Percentiles rank a stretch among this genome's conserved stretches.
Evolutionary conservation across 2,113 vertebrate genomes (phyloP).

Genomic region (Pheucticus melanocephalus): DNA sequence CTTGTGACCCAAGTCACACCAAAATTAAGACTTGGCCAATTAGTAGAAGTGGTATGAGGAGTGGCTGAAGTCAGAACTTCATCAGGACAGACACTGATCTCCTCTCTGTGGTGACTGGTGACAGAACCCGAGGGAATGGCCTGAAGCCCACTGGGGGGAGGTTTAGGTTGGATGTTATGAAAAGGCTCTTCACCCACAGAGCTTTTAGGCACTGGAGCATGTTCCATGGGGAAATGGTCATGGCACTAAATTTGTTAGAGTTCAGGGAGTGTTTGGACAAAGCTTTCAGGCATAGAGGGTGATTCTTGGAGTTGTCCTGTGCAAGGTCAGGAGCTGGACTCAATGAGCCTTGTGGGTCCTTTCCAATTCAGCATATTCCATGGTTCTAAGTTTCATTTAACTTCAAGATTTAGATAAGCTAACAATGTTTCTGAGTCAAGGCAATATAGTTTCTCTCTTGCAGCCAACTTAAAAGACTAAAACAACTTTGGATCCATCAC

Average conservation of each 20-base stretch:
- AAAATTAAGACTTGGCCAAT: background rate
- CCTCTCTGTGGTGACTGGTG: background rate
- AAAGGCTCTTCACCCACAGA: background rate
- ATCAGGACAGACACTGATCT: background rate
- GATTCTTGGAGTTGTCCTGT: background rate
- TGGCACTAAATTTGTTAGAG: background rate
- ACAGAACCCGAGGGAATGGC: background rate
- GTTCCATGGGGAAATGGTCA: background rate
- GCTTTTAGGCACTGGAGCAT: too few species aligned
- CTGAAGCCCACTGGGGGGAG: background rate
- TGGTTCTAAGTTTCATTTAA: background rate
- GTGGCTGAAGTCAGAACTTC: background rate
- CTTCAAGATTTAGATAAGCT: background rate
- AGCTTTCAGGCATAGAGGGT: background rate
- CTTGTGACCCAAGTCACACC: background rate
- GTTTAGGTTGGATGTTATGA: background rate
- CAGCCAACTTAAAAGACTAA: background rate
- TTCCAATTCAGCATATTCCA: background rate
- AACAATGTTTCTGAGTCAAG: background rate
- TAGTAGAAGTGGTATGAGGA: background rate
- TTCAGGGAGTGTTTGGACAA: background rate
- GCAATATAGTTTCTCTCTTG: background rate
- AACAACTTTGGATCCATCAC: background rate
- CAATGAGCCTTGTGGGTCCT: background rate
- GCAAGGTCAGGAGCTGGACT: background rate